A percentile compares a stretch with the other conserved stretches of the same genome.
Evolutionary conservation across 2,888 invertebrate genomes (phyloP).

Genomic region (Phyto melanocephala): DNA sequence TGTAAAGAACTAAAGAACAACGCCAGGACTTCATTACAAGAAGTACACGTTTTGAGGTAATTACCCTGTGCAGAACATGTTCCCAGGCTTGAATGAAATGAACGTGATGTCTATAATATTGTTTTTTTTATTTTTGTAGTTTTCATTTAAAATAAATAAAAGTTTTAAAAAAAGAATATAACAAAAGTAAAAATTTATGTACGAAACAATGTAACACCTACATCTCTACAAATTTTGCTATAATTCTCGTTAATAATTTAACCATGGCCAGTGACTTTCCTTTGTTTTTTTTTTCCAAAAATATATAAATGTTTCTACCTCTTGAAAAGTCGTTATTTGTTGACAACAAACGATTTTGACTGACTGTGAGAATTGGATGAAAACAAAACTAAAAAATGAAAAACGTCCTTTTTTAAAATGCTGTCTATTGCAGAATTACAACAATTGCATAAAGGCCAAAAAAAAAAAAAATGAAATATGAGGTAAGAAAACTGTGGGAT

Average conservation of each 20-base stretch:
- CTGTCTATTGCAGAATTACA: constrained; percentile 40
- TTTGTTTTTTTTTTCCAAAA: background rate
- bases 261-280: background rate
- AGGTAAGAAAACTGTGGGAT: constrained; percentile 44
- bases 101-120: constrained; percentile 34
- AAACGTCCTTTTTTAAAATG: constrained; percentile 11
- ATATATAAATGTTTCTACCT: constrained; percentile 50
- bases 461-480: constrained; percentile 45
- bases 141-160: background rate
- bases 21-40: constrained; percentile 17
- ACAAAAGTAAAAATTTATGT: constrained; percentile 4
- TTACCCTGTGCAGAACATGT: background rate
- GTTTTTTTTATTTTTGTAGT: constrained; percentile 44
- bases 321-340: constrained; percentile 61
- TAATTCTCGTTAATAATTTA: constrained; percentile 35
- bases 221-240: constrained; percentile 45
- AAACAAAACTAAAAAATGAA: background rate
- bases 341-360: constrained; percentile 37
- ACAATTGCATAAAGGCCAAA: constrained; percentile 45
- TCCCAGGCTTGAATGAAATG: constrained; percentile 8
- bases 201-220: constrained; percentile 23
- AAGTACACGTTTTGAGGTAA: constrained; percentile 28
- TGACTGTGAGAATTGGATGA: constrained; percentile 32
- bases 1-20: background rate
- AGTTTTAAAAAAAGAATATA: background rate